Conservation (phyloP, 1,140 invertebrate genomes). For the Lucilia sericata region DNA sequence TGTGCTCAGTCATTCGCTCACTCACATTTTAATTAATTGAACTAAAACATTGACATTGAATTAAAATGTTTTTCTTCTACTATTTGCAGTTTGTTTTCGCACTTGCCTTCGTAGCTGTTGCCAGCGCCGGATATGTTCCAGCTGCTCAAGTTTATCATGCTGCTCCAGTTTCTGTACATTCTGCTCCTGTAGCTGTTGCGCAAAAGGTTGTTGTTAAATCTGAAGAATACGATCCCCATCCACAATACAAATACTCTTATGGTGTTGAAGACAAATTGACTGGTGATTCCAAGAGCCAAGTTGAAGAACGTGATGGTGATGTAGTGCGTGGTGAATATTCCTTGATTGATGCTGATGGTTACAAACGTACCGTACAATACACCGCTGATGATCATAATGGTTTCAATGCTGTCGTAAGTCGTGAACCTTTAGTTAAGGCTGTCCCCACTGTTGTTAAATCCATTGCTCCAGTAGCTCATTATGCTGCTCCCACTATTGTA, state of each 20-base stretch:
- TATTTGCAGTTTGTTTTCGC: slow-evolving; percentile 50
- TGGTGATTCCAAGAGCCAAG: slow-evolving; percentile 71
- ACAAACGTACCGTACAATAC: slow-evolving; percentile 54
- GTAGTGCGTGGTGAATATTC: slow-evolving; percentile 23
- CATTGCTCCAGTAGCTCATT: slow-evolving; percentile 47
- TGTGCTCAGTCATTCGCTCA: too few relatives aligned
- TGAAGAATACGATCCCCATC: slow-evolving; percentile 60
- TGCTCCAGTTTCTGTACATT: slow-evolving; percentile 58
- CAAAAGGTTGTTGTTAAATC: slow-evolving; percentile 57
- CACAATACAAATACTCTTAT: slow-evolving; percentile 69
- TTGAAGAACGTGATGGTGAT: slow-evolving; percentile 69
- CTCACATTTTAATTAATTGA: too few relatives aligned
- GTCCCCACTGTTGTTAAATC: slow-evolving; percentile 45
- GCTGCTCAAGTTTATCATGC: slow-evolving; percentile 58
- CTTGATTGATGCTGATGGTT: slow-evolving; percentile 30
- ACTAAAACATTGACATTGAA: too few relatives aligned
- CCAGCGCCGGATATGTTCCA: slow-evolving; percentile 61
- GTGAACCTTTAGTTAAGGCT: slow-evolving; percentile 61
- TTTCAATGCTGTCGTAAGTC: slow-evolving; percentile 68
- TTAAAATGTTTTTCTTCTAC: too few relatives aligned
- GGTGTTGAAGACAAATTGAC: slow-evolving; percentile 69
- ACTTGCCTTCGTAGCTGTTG: slow-evolving; percentile 54
- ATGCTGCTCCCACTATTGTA: slow-evolving; percentile 52
- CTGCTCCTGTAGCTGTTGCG: slow-evolving; percentile 51
- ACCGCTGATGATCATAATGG: slow-evolving; percentile 69